Percentiles rank a stretch among this genome's conserved stretches.
phyloP scores from a whole-genome alignment of 2,797 vertebrate species.

The Enteromius paludinosus region DNA sequence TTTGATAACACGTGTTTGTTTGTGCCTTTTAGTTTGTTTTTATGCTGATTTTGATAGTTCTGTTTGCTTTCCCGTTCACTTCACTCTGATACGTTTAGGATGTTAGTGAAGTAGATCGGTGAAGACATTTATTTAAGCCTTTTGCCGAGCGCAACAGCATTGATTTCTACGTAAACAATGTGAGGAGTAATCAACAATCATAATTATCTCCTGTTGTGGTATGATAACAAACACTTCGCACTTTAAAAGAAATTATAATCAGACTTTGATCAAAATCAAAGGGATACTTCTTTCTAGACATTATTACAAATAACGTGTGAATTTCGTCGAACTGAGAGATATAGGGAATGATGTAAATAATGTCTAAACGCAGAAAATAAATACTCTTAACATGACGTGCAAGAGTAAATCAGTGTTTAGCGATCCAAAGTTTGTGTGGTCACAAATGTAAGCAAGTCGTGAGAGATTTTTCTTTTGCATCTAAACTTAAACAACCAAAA shows the following conservation, averaged over 20 bases:
- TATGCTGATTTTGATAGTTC: constrained; percentile 34
- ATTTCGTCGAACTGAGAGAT: constrained; percentile 8
- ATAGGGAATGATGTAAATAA: constrained; percentile 33
- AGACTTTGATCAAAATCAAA: constrained; percentile 46
- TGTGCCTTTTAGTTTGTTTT: constrained; percentile 51
- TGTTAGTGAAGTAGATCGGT: constrained; percentile 29
- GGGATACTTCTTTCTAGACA: constrained; percentile 14
- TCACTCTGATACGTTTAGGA: constrained; percentile 34
- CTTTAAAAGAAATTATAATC: constrained; percentile 45
- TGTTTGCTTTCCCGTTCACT: constrained; percentile 42
- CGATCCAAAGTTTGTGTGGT: constrained; percentile 19
- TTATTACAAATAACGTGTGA: constrained; percentile 42
- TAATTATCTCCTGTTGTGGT: constrained; percentile 31
- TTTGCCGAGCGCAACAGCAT: neutral
- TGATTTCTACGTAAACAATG: constrained; percentile 25
- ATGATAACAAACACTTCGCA: constrained; percentile 31
- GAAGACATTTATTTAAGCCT: constrained; percentile 30
- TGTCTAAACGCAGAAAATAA: constrained; percentile 23
- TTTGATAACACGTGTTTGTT: constrained; percentile 60
- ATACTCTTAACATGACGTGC: constrained; percentile 27
- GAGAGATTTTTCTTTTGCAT: constrained; percentile 39
- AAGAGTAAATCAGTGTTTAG: constrained; percentile 42
- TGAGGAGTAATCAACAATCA: constrained; percentile 26
- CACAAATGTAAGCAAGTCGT: constrained; percentile 35
- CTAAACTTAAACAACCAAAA: constrained; percentile 39